Evolutionary conservation across 2,888 invertebrate genomes (phyloP), one percentile per base, ranked within the genome.

Genomic region (Noctua comes): DNA sequence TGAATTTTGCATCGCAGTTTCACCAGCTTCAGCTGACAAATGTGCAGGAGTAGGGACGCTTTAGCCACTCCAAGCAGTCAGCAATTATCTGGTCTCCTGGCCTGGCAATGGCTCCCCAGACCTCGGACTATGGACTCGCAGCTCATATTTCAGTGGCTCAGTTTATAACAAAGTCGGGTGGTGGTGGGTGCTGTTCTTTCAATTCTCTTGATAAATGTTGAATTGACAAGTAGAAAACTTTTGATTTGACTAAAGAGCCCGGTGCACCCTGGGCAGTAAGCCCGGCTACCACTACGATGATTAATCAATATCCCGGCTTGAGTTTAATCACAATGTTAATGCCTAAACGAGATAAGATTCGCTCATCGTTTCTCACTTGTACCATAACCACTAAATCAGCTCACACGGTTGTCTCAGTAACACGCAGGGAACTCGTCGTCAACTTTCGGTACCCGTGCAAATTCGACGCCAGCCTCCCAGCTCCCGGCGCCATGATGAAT

Each of bases 371-470:
- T 86, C 74, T 88, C 75, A 83, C 79, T 88, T 88, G 84, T 69
- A 86, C 82, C 86, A 80, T 76, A 82, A 64, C 79, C 84, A 88
- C 88, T 91, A 92, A 91, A 93, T 92, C 92, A 91, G 90, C 88
- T 82, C 85, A 83, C 64, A 82, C 77, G 83, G 83, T 83, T 85
- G 88, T 88, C 89, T 88, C 79, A 75, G 80, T 88, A 83, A 78
- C 85, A 87, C 86, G 81, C 90, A 87, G 84, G 90, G 89, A 91
- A 92, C 91, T 92, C 88, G 80, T 86, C 89, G 43, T 68, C 87
- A 91, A 92, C 90, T 92, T 91, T 89, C 88, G 84, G 88, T 90
- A 84, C 81, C 90, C 89, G 92, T 91, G 92, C 91, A 92, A 93
- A 93, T 92, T 93, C 87, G 86, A 21, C 76, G 79, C 64, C 40